phyloP scores from a whole-genome alignment of 2,797 vertebrate genomes.

The Micromesistius poutassou region DNA sequence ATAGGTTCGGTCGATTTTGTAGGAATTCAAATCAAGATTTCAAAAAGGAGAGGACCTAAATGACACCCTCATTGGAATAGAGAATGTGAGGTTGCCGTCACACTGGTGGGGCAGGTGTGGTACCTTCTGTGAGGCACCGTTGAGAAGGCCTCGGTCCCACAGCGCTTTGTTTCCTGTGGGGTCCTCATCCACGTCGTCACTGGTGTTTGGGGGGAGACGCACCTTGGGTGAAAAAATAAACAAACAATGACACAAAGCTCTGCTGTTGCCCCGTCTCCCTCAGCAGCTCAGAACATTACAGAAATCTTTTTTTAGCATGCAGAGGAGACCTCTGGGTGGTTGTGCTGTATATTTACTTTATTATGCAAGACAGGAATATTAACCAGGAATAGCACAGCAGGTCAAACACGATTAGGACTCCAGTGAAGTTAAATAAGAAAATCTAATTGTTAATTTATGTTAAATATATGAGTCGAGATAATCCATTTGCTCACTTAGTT shows the following conservation, averaged over 20 bases:
- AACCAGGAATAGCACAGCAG: neutral
- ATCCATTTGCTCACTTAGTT: neutral
- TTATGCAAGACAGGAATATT: neutral
- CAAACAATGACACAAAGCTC: neutral
- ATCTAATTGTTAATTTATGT: neutral
- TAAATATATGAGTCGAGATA: neutral
- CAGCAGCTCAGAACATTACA: neutral
- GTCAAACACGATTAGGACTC: neutral
- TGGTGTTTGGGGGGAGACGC: conserved; percentile 93
- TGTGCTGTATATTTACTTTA: too few relatives aligned
- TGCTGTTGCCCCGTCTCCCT: neutral
- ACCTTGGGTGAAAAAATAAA: conserved; percentile 71
- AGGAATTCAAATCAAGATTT: too few relatives aligned
- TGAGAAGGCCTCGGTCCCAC: conserved; percentile 97
- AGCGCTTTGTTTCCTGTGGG: conserved; percentile 98
- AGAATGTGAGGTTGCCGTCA: too few relatives aligned
- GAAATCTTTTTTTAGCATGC: neutral
- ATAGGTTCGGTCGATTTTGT: too few relatives aligned
- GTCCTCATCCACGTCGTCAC: conserved; percentile 97
- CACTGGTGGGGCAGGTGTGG: neutral
- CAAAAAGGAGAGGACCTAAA: too few relatives aligned
- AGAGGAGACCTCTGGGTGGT: neutral
- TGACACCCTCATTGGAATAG: too few relatives aligned
- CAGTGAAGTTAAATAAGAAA: neutral
- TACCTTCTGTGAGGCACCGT: conserved; percentile 98